phyloP scores from a whole-genome alignment of 2,797 vertebrate species.

The Chloroceryle amazona region DNA sequence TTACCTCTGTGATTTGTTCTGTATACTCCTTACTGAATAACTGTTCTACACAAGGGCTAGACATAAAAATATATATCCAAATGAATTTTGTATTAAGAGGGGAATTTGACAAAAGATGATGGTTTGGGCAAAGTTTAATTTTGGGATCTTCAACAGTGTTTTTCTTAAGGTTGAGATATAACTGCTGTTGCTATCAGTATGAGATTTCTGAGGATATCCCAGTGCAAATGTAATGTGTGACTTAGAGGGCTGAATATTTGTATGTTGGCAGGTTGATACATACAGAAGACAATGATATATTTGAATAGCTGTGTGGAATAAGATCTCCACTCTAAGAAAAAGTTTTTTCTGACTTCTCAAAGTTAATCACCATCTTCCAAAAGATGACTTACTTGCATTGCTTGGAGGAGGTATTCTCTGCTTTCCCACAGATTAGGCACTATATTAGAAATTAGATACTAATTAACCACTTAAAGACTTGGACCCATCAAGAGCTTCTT shows the following conservation, averaged over 20 bases:
- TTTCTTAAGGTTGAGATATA: not conserved
- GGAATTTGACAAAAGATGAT: not conserved
- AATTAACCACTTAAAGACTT: not conserved
- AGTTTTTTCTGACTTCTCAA: not conserved
- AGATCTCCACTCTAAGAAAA: not conserved
- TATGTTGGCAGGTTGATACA: not conserved
- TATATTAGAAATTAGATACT: not conserved
- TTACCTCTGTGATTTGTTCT: conserved; percentile 10
- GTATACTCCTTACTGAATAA: not conserved
- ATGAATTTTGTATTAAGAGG: not conserved
- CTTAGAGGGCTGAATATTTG: not conserved
- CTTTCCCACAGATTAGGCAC: not conserved
- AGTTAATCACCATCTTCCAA: not conserved
- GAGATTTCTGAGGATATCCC: not conserved
- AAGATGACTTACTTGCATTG: not conserved
- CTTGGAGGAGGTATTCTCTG: not conserved
- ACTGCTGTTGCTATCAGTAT: not conserved
- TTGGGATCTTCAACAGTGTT: not conserved
- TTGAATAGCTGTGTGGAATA: not conserved
- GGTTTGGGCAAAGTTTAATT: not conserved
- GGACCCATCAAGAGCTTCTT: not conserved
- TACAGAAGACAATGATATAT: not conserved
- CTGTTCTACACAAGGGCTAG: not conserved
- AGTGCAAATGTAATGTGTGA: not conserved
- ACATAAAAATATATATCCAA: not conserved